Conservation (phyloP, 2,797 vertebrate species). For the Vultur gryphus region DNA sequence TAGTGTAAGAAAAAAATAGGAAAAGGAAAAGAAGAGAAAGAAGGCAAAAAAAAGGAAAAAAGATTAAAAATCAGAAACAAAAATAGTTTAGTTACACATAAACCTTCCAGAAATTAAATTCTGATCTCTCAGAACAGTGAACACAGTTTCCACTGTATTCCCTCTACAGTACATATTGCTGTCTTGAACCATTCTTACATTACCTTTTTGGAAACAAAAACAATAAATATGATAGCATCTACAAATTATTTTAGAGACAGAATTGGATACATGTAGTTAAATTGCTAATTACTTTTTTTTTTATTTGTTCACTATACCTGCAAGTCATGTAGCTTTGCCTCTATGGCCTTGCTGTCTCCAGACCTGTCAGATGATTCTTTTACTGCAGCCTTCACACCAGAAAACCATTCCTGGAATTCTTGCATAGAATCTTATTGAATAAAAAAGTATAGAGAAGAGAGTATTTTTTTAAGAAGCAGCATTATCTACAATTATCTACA, state of each 20-base stretch:
- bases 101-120: neutral
- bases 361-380: conserved; percentile 87
- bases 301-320: conserved; percentile 76
- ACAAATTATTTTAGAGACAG: neutral
- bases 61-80: neutral
- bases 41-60: neutral
- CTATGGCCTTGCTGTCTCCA: conserved; percentile 87
- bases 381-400: conserved; percentile 81
- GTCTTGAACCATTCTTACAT: neutral
- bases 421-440: conserved; percentile 83
- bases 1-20: neutral
- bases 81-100: neutral
- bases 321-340: conserved; percentile 89
- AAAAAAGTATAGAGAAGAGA: neutral
- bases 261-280: neutral
- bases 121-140: neutral
- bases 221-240: neutral
- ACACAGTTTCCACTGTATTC: neutral
- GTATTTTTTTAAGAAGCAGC: neutral
- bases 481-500: neutral
- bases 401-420: conserved; percentile 92
- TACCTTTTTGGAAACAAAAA: neutral
- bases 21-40: neutral
- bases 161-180: neutral
- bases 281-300: neutral